Evolutionary conservation across 2,888 invertebrate species (phyloP).

Genomic region (Diploptera punctata): DNA sequence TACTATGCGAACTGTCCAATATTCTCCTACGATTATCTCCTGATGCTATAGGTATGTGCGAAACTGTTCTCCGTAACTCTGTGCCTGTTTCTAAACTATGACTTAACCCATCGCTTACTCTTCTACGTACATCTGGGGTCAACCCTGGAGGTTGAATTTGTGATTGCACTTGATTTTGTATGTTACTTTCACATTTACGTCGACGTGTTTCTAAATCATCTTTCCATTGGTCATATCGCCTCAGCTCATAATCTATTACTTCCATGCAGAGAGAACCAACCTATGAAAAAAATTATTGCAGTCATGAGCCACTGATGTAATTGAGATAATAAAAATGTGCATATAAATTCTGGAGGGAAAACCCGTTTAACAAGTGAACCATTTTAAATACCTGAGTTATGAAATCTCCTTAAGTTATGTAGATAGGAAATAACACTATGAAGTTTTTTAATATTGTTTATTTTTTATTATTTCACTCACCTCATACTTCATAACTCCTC

Average conservation of each 20-base stretch:
- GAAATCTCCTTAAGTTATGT: too few species aligned
- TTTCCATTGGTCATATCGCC: slow-evolving; percentile 93
- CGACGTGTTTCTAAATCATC: slow-evolving; percentile 69
- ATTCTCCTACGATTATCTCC: slow-evolving; percentile 48
- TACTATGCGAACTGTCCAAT: slow-evolving; percentile 47
- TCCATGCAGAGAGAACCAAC: slow-evolving; percentile 97
- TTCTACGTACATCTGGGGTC: neutral
- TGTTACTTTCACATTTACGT: slow-evolving; percentile 51
- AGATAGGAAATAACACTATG: too few species aligned
- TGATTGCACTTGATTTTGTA: slow-evolving; percentile 53
- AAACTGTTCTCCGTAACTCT: slow-evolving; percentile 29
- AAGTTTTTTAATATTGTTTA: too few species aligned
- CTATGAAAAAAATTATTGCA: too few species aligned
- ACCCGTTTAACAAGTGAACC: too few species aligned
- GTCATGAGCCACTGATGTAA: too few species aligned
- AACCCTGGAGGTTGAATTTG: neutral
- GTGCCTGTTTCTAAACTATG: slow-evolving; percentile 45
- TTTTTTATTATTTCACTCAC: too few species aligned
- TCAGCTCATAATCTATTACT: slow-evolving; percentile 93
- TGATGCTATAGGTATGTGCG: slow-evolving; percentile 36
- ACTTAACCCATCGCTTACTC: slow-evolving; percentile 1
- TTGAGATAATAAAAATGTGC: too few species aligned
- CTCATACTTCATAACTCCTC: too few species aligned
- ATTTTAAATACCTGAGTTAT: too few species aligned
- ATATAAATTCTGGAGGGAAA: too few species aligned